These are phyloP conservation scores for Carabus problematicus DNA, from an alignment of 2,888 invertebrate species.

Conservation along the genomic window DNA sequence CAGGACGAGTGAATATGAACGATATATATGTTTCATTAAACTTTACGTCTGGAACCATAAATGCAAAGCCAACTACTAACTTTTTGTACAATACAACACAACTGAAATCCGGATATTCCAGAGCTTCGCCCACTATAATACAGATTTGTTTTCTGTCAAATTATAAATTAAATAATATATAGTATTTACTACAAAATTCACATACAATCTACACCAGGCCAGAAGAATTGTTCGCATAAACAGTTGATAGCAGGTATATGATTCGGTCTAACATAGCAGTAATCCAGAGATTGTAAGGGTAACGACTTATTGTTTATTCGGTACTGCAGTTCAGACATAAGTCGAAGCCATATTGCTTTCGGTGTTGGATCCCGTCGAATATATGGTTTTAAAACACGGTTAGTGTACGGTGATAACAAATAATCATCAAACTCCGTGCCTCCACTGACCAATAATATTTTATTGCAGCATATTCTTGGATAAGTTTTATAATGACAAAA, in stretches of 20 bases:
- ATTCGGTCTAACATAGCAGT: conserved; percentile 85
- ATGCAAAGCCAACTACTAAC: conserved; percentile 87
- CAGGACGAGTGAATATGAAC: conserved; percentile 86
- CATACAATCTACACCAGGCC: conserved; percentile 92
- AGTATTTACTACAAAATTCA: conserved; percentile 45
- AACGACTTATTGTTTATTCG: conserved; percentile 57
- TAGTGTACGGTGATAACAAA: conserved; percentile 71
- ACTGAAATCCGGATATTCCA: conserved; percentile 92
- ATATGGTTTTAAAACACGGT: conserved; percentile 80
- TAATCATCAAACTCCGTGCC: not conserved
- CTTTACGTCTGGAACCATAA: conserved; percentile 84
- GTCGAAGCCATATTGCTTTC: conserved; percentile 73
- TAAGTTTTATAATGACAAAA: conserved; percentile 8
- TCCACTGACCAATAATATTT: conserved; percentile 12
- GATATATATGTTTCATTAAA: conserved; percentile 89
- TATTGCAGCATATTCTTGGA: not conserved
- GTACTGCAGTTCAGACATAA: conserved; percentile 70
- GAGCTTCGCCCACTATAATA: conserved; percentile 80
- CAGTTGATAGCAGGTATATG: conserved; percentile 89
- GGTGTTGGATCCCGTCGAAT: conserved; percentile 76
- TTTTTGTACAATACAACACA: conserved; percentile 85
- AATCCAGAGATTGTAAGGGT: conserved; percentile 73
- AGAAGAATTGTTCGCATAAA: conserved; percentile 83
- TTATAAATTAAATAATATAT: conserved; percentile 19
- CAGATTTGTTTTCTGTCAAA: conserved; percentile 9